Evolutionary conservation across 92 coral and sea anemone genomes (phyloP).

Genomic region (Plumapathes pennacea): DNA sequence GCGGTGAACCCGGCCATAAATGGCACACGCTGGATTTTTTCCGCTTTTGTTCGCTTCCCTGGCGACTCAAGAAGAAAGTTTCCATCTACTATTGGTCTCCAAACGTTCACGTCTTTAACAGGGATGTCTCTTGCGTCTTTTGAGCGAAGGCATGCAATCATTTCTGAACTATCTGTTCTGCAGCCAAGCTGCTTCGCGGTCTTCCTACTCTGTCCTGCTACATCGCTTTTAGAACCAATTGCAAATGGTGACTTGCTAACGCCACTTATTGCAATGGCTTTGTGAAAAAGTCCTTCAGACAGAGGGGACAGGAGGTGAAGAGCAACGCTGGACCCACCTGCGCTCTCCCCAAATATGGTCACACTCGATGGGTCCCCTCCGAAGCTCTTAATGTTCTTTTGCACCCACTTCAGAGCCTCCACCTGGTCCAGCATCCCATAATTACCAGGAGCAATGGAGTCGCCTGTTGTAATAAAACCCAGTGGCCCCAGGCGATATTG

Average conservation of each 20-base stretch:
- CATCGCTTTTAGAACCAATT: constrained; percentile 37
- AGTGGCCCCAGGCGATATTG: constrained; percentile 82
- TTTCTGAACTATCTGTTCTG: constrained; percentile 19
- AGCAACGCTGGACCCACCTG: constrained; percentile 88
- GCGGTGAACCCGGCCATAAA: constrained; percentile 76
- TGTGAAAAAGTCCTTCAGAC: constrained; percentile 64
- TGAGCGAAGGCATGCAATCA: constrained; percentile 63
- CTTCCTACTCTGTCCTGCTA: constrained; percentile 23
- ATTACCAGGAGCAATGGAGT: constrained; percentile 69
- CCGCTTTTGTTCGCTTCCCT: constrained; percentile 48
- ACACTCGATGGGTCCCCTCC: constrained; percentile 69
- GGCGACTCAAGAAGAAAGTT: constrained; percentile 65
- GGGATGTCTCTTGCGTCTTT: constrained; percentile 47
- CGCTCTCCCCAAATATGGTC: constrained; percentile 90
- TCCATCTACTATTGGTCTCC: constrained; percentile 79
- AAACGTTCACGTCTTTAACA: constrained; percentile 43
- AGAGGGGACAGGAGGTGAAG: constrained; percentile 63
- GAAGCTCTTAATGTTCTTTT: constrained; percentile 56
- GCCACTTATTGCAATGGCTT: constrained; percentile 77
- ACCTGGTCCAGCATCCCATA: constrained; percentile 89
- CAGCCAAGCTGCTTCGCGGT: constrained; percentile 46
- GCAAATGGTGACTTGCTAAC: constrained; percentile 78
- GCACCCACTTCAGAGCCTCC: constrained; percentile 70
- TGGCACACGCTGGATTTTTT: constrained; percentile 57
- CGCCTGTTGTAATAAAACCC: constrained; percentile 73